phyloP scores from a whole-genome alignment of 2,888 invertebrate genomes.

The Helleia helle region DNA sequence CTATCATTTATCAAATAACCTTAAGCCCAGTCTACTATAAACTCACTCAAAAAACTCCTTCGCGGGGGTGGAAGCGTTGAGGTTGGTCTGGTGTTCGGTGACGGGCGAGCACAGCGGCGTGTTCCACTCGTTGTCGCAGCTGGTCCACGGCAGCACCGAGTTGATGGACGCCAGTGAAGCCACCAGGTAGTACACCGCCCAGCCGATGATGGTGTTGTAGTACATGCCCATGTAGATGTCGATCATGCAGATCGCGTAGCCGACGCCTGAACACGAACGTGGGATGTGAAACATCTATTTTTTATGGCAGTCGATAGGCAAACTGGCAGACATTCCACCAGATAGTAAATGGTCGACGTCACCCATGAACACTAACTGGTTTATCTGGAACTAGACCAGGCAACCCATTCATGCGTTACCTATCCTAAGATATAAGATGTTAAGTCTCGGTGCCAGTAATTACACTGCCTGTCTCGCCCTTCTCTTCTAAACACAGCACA shows the following conservation, averaged over 20 bases:
- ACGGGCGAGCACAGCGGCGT: constrained; percentile 83
- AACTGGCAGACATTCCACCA: too few species aligned
- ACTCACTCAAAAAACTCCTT: constrained; percentile 92
- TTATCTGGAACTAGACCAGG: too few species aligned
- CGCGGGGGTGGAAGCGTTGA: constrained; percentile 84
- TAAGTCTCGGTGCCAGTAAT: too few species aligned
- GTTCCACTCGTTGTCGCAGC: constrained; percentile 91
- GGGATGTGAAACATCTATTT: too few species aligned
- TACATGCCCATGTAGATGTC: constrained; percentile 97
- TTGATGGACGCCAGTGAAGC: constrained; percentile 88
- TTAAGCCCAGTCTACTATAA: background rate
- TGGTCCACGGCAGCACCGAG: constrained; percentile 88
- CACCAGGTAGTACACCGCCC: constrained; percentile 93
- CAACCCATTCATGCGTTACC: too few species aligned
- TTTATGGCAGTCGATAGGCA: too few species aligned
- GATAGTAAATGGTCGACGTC: too few species aligned
- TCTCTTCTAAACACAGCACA: too few species aligned
- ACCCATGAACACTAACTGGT: too few species aligned
- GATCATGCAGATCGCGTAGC: constrained; percentile 96
- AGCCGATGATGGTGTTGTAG: constrained; percentile 97
- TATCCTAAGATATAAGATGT: too few species aligned
- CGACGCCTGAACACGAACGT: constrained; percentile 80
- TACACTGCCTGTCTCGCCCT: too few species aligned
- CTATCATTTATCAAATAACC: too few species aligned
- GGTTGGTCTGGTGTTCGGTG: constrained; percentile 64